Evolutionary conservation across 2,113 vertebrate genomes (phyloP), one percentile per base, ranked within the genome.

Genomic region (Hirundichthys speculiger): DNA sequence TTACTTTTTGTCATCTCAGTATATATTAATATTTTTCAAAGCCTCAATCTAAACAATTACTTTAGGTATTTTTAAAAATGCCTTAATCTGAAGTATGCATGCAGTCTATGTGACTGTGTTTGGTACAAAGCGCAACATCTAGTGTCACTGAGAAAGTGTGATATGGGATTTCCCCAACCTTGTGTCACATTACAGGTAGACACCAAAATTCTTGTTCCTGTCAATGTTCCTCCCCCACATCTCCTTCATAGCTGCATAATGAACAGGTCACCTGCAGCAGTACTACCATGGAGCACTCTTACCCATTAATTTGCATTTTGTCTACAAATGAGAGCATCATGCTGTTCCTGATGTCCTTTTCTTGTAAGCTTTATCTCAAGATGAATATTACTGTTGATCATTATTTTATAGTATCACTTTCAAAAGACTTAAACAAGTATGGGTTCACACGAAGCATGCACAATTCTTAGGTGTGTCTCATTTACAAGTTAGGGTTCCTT

Each of bases 141-240:
- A n/a, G 30, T 34, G 11, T 34, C 6, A 34, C 30, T 10, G 25
- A 16, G 48, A 14, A 22, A 21, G 1, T 20, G 59, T 54, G n/a
- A 9, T 25, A 5, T 30, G 75, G 65, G 46, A 53, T 45, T 66
- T 45, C 54, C 52, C 30, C 27, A n/a, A n/a, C n/a, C 46, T 12
- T 67, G 30, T 64, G 20, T 92, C 88, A 72, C 58, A 61, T 92
- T 90, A 80, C 86, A 84, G 60, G 85, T 87, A 89, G 54, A 90
- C 64, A 89, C 88, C 38, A 45, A 63, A 40, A n/a, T 69, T 58
- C 70, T 72, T 75, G 56, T 69, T 72, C 51, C 69, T 42, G 22
- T 77, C 69, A 69, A 2, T 46, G 40, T 56, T 72, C 55, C 65
- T 52, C 58, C 66, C 67, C 64, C 54, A 46, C 52, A 56, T 50